phyloP scores from a whole-genome alignment of 2,797 vertebrate genomes.

The Rhabdomys pumilio region DNA sequence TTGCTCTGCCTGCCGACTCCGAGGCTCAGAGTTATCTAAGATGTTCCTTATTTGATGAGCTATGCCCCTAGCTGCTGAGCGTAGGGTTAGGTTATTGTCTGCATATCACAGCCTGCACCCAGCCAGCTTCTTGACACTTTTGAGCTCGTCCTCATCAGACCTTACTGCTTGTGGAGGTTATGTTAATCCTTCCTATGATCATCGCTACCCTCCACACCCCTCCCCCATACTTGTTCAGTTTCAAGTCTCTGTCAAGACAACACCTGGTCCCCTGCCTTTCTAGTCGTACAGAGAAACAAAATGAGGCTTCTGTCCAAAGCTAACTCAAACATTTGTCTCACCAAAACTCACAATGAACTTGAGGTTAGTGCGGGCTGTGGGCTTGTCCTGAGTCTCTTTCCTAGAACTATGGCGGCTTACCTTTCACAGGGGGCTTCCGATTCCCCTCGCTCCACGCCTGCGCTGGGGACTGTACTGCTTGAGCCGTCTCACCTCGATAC shows the following conservation, averaged over 20 bases:
- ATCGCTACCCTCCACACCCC: not conserved
- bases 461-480: no score
- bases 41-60: not conserved
- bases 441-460: not conserved
- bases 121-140: not conserved
- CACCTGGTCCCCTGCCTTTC: not conserved
- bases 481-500: not conserved
- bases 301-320: not conserved
- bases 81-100: not conserved
- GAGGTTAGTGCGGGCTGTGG: not conserved
- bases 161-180: not conserved
- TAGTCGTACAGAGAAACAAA: not conserved
- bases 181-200: not conserved
- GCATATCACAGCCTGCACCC: not conserved
- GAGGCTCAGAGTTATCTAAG: not conserved
- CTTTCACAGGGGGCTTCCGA: not conserved
- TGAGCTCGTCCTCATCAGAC: not conserved
- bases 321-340: not conserved
- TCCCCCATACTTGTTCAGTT: not conserved
- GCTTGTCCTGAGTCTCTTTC: not conserved
- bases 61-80: not conserved
- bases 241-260: not conserved
- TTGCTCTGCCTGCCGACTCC: no score
- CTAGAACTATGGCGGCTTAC: not conserved
- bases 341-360: not conserved